phyloP scores from a whole-genome alignment of 2,797 vertebrate species.

The Falco rusticolus region DNA sequence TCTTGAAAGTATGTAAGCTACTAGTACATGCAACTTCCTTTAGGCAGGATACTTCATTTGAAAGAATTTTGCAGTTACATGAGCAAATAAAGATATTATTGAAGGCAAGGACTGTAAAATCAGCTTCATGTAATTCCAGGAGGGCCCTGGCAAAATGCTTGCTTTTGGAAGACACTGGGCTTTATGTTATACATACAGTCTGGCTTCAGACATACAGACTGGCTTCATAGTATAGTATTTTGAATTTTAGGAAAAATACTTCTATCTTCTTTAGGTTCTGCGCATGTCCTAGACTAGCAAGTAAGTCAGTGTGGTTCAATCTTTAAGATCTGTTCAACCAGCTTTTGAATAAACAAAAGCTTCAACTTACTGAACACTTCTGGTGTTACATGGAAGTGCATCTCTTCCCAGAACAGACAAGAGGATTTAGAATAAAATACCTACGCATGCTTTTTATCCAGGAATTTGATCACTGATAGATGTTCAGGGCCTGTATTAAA shows the following conservation, averaged over 20 bases:
- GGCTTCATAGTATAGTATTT: not conserved
- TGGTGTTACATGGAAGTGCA: not conserved
- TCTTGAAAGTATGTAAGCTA: not conserved
- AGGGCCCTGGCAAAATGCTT: not conserved
- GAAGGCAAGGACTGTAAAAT: not conserved
- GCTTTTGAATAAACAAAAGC: not conserved
- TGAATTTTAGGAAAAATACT: not conserved
- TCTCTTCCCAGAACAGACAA: not conserved
- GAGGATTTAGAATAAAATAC: not conserved
- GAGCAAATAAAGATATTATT: not conserved
- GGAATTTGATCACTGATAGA: not conserved
- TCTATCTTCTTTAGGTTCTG: not conserved
- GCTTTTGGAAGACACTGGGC: not conserved
- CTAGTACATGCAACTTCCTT: not conserved
- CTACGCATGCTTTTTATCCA: not conserved
- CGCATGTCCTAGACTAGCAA: not conserved
- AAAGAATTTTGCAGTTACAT: not conserved
- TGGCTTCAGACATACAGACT: not conserved
- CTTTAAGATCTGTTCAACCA: not conserved
- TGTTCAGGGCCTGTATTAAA: not conserved
- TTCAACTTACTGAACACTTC: not conserved
- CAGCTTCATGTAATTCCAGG: not conserved
- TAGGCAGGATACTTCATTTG: not conserved
- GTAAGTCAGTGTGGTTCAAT: not conserved
- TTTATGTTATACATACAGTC: not conserved